A percentile compares a stretch with the other conserved stretches of the same genome.
Evolutionary conservation across 2,797 vertebrate species (phyloP).

Genomic region (Argya squamiceps): DNA sequence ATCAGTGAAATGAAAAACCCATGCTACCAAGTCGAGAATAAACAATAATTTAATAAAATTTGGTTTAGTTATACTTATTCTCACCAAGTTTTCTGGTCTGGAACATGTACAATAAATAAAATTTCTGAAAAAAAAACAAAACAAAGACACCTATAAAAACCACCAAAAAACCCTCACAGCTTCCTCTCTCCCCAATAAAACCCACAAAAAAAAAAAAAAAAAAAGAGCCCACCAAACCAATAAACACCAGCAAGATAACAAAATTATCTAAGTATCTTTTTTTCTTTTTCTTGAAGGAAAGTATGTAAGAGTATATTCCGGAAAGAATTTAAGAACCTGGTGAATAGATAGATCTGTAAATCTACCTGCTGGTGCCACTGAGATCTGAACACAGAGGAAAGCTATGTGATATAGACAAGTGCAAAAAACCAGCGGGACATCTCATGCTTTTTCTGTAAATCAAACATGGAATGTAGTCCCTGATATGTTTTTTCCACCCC

Average conservation of each 20-base stretch:
- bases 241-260: not conserved
- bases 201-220: not conserved
- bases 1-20: not conserved
- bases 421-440: not conserved
- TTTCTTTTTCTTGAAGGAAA: not conserved
- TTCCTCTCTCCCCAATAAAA: fast-evolving
- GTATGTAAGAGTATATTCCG: not conserved
- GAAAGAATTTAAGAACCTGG: not conserved
- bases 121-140: not conserved
- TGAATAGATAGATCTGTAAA: not conserved
- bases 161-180: fast-evolving
- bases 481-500: not conserved
- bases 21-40: not conserved
- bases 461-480: not conserved
- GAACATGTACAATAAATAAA: not conserved
- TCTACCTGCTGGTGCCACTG: not conserved
- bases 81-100: not conserved
- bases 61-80: not conserved
- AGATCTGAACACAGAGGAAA: not conserved
- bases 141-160: not conserved
- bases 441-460: not conserved
- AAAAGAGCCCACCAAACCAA: not conserved
- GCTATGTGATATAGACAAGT: not conserved
- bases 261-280: not conserved
- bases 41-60: constrained; percentile 21